Percentiles rank a stretch among this genome's conserved stretches.
These are phyloP conservation scores for Holothuria leucospilota DNA, from an alignment of 53 echinoderm and acorn worm genomes.

Conservation along the genomic window DNA sequence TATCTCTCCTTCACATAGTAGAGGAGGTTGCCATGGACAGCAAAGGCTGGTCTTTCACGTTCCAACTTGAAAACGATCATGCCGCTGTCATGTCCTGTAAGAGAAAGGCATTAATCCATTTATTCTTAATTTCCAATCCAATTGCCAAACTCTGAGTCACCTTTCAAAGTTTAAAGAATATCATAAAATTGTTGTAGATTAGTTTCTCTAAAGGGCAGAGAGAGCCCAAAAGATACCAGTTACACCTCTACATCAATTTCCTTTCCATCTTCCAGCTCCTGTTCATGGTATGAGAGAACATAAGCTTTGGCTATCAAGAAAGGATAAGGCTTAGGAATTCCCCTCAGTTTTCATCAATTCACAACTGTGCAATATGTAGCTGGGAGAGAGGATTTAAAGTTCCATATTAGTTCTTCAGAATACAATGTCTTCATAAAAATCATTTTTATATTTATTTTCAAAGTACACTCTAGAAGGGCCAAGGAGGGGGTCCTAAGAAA, in stretches of 20 bases:
- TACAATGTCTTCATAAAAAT: too few relatives aligned
- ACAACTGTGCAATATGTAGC: too few relatives aligned
- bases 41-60: constrained; percentile 95
- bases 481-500: too few relatives aligned
- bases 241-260: constrained; percentile 19
- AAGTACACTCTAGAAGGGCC: too few relatives aligned
- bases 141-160: too few relatives aligned
- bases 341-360: too few relatives aligned
- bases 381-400: too few relatives aligned
- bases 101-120: not conserved
- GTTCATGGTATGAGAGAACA: not conserved
- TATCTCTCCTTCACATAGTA: constrained; percentile 99
- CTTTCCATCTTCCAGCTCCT: constrained; percentile 48
- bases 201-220: constrained; percentile 2
- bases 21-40: constrained; percentile 87
- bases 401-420: too few relatives aligned
- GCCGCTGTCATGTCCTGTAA: constrained; percentile 95
- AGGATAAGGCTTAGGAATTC: not conserved
- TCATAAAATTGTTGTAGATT: constrained; percentile 6
- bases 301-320: constrained; percentile 45
- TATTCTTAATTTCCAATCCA: too few relatives aligned
- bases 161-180: too few relatives aligned
- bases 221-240: not conserved
- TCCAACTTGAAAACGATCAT: constrained; percentile 99
- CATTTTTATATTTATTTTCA: too few relatives aligned